A percentile compares a stretch with the other conserved stretches of the same genome.
Conservation (phyloP, 2,888 invertebrate genomes). For the Biston stratarius region DNA sequence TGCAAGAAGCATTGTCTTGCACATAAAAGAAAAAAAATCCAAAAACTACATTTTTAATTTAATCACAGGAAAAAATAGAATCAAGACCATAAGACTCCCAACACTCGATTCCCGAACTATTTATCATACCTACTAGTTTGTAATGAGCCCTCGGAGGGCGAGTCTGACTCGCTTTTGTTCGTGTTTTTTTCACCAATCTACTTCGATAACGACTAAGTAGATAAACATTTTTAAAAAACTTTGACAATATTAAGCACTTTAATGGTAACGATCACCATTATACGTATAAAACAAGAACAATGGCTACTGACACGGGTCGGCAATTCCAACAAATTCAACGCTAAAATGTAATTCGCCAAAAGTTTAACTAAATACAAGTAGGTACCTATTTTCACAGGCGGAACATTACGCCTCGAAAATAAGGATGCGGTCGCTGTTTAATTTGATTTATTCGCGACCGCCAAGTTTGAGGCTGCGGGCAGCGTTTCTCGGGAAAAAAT, state of each 20-base stretch:
- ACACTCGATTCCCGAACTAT: no score
- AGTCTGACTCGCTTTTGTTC: no score
- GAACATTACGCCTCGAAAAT: conserved; percentile 52
- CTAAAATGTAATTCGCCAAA: conserved; percentile 53
- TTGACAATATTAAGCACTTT: background rate
- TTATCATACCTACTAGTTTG: no score
- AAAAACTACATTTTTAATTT: no score
- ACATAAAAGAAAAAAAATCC: no score
- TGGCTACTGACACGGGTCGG: conserved; percentile 43
- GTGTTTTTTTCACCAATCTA: no score
- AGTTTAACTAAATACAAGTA: conserved; percentile 49
- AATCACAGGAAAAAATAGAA: no score
- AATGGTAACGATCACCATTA: conserved; percentile 14
- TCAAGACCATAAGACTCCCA: no score
- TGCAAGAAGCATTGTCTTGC: no score
- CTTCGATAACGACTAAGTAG: no score
- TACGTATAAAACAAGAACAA: conserved; percentile 32
- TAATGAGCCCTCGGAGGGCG: no score
- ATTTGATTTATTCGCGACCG: conserved; percentile 57
- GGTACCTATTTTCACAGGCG: conserved; percentile 45
- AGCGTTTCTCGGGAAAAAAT: conserved; percentile 49
- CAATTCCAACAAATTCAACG: conserved; percentile 48
- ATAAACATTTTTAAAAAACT: no score
- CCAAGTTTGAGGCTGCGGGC: conserved; percentile 53
- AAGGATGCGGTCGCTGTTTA: conserved; percentile 55